Conservation (phyloP, 2,113 vertebrate genomes). For the Delphinapterus leucas region DNA sequence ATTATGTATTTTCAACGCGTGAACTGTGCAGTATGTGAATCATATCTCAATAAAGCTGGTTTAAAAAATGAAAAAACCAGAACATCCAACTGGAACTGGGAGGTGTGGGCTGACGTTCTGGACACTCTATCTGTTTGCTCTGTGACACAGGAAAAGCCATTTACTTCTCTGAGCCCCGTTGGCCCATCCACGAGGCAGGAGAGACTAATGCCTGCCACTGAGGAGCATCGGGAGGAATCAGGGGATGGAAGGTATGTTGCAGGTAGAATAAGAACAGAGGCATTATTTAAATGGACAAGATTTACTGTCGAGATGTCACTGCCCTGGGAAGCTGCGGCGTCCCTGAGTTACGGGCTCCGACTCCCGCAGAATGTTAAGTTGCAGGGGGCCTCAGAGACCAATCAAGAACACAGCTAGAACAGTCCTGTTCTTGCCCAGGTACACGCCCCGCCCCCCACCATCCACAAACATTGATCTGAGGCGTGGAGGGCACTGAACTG, state of each 20-base stretch:
- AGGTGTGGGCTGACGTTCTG: background rate
- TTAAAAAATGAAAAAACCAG: background rate
- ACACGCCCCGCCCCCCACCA: rapidly evolving
- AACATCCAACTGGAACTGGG: background rate
- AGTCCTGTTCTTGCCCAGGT: background rate
- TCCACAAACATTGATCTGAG: background rate
- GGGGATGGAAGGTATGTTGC: background rate
- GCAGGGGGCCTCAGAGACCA: conserved; percentile 11
- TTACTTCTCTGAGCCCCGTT: background rate
- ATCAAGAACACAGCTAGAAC: background rate
- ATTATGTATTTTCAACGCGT: background rate
- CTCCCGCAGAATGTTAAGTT: background rate
- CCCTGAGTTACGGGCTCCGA: background rate
- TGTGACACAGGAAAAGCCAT: background rate
- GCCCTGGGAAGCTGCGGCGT: background rate
- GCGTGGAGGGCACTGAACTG: background rate
- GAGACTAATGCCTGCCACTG: background rate
- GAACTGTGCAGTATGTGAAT: background rate
- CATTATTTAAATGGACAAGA: conserved; percentile 32
- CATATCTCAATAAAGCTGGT: background rate
- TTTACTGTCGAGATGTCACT: background rate
- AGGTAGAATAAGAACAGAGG: background rate
- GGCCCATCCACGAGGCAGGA: background rate
- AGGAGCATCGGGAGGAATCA: background rate
- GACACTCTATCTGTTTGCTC: background rate